A percentile compares a stretch with the other conserved stretches of the same genome.
phyloP scores from a whole-genome alignment of 2,113 vertebrate species.

The Hyaena hyaena region DNA sequence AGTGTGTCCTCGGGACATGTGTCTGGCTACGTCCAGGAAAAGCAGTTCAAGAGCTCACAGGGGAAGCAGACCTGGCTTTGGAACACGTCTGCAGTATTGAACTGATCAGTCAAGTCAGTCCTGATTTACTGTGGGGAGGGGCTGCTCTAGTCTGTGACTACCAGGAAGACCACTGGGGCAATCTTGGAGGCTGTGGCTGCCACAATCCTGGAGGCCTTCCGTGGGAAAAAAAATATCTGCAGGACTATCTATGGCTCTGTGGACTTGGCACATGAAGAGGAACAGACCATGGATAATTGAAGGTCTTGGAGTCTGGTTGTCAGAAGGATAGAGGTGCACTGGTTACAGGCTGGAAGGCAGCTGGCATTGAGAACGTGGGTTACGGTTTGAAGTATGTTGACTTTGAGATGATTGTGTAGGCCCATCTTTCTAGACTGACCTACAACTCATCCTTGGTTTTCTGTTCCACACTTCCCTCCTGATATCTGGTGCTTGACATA shows the following conservation, averaged over 20 bases:
- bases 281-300: rapidly evolving
- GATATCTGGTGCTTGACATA: too few species aligned
- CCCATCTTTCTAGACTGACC: neutral
- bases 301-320: neutral
- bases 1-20: neutral
- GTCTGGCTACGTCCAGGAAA: too few species aligned
- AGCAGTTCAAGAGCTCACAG: rapidly evolving
- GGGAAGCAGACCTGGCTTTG: neutral
- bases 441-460: neutral
- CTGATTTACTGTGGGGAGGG: neutral
- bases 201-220: neutral
- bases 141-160: neutral
- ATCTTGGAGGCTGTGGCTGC: neutral
- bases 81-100: rapidly evolving
- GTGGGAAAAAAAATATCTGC: neutral
- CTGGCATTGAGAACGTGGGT: neutral
- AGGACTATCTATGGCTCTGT: neutral
- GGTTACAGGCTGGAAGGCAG: neutral
- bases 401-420: neutral
- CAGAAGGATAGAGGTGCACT: neutral
- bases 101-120: too few species aligned
- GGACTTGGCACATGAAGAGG: neutral
- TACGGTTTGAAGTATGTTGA: neutral
- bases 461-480: neutral
- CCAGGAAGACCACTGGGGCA: neutral